These are phyloP conservation scores for Peromyscus californicus DNA, from an alignment of 2,113 vertebrate species.

Conservation along the genomic window DNA sequence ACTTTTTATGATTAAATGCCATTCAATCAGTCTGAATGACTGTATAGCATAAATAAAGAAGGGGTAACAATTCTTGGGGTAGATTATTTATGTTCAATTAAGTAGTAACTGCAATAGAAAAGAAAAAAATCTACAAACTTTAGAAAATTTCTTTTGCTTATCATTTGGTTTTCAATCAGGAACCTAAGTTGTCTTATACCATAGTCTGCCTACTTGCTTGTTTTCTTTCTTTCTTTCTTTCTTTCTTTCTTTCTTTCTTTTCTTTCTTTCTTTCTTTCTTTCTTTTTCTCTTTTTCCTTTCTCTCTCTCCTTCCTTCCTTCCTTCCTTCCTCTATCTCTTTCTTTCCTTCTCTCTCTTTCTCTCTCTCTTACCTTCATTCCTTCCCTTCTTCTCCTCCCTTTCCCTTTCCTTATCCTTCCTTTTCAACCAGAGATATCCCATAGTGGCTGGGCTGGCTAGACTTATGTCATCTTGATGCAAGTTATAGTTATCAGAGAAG, in stretches of 20 bases:
- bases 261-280: neutral
- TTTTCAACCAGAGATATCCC: neutral
- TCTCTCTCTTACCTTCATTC: neutral
- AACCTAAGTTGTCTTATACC: neutral
- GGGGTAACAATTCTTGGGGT: neutral
- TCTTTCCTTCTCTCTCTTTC: too few relatives aligned
- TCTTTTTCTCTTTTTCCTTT: too few relatives aligned
- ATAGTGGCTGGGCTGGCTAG: neutral
- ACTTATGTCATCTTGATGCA: neutral
- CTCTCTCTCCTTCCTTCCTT: neutral
- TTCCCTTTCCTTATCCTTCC: neutral
- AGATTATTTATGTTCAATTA: neutral
- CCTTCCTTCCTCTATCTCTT: neutral
- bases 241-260: neutral
- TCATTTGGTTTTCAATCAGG: neutral
- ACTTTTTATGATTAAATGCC: neutral
- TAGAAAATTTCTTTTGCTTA: neutral
- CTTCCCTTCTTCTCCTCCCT: neutral
- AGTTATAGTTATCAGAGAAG: neutral
- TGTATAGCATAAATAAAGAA: neutral
- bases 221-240: neutral
- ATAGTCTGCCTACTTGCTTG: rapidly evolving
- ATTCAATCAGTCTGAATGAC: neutral
- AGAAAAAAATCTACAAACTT: neutral
- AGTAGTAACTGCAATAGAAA: neutral